These are phyloP conservation scores for Theretra japonica DNA, from an alignment of 2,888 invertebrate species.

Conservation along the genomic window DNA sequence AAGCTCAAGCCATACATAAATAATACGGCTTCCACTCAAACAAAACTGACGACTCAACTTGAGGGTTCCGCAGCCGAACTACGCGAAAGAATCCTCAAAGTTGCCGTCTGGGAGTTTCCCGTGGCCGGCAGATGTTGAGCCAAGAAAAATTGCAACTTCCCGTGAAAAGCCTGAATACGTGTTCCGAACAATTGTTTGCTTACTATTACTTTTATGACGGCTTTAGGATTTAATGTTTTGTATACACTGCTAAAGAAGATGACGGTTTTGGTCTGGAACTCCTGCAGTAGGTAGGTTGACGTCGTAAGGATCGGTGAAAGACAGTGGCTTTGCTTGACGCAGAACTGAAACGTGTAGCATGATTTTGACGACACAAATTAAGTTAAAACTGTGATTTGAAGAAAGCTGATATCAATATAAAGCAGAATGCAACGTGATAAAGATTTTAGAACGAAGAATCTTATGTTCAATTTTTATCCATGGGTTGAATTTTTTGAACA, in stretches of 20 bases:
- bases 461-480: too few relatives aligned
- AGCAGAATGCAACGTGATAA: too few relatives aligned
- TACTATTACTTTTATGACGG: background rate
- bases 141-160: slow-evolving; percentile 13
- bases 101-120: slow-evolving; percentile 11
- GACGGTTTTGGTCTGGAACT: too few relatives aligned
- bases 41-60: slow-evolving; percentile 15
- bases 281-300: background rate
- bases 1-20: background rate
- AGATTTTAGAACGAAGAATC: too few relatives aligned
- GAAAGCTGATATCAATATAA: too few relatives aligned
- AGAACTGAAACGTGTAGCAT: too few relatives aligned
- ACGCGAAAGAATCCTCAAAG: slow-evolving; percentile 16
- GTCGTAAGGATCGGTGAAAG: too few relatives aligned
- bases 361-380: too few relatives aligned
- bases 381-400: too few relatives aligned
- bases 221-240: background rate
- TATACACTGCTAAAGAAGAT: background rate
- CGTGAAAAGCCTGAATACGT: slow-evolving; percentile 28
- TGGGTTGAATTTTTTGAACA: too few relatives aligned
- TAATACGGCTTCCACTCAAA: background rate
- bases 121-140: slow-evolving; percentile 17
- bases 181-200: slow-evolving; percentile 36
- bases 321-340: too few relatives aligned
- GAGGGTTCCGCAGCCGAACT: background rate